These are phyloP conservation scores for Labrus mixtus DNA, from an alignment of 2,113 vertebrate species.

Conservation along the genomic window DNA sequence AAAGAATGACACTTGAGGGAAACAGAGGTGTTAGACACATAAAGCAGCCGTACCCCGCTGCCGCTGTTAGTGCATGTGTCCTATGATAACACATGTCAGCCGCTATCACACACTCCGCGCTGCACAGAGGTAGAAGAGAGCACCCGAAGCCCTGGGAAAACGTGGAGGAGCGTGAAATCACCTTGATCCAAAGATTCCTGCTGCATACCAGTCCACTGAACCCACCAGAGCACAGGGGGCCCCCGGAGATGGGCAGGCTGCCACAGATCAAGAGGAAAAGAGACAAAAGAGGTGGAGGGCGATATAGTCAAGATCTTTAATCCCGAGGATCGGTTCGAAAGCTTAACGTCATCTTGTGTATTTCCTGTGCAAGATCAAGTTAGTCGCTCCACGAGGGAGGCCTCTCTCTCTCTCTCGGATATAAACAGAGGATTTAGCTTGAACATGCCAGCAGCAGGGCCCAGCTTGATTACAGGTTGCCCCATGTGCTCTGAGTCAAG, in stretches of 20 bases:
- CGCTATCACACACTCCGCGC: constrained; percentile 76
- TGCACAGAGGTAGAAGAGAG: constrained; percentile 84
- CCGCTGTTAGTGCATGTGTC: constrained; percentile 77
- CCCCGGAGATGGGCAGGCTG: constrained; percentile 73
- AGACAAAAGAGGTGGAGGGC: constrained; percentile 61
- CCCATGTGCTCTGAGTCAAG: constrained; percentile 66
- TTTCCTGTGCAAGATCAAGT: constrained; percentile 68
- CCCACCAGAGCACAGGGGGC: constrained; percentile 81
- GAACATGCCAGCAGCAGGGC: constrained; percentile 53
- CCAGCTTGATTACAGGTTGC: constrained; percentile 77
- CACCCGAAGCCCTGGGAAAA: constrained; percentile 85
- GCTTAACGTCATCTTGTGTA: constrained; percentile 66
- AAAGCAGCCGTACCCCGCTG: constrained; percentile 65
- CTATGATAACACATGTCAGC: constrained; percentile 84
- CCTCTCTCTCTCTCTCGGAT: constrained; percentile 52
- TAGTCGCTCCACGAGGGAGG: constrained; percentile 62
- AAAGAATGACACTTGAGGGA: constrained; percentile 73
- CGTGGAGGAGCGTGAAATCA: constrained; percentile 88
- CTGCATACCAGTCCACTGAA: constrained; percentile 85
- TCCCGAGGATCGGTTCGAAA: constrained; percentile 59
- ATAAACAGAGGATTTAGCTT: constrained; percentile 75
- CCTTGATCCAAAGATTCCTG: constrained; percentile 89
- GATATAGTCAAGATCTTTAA: constrained; percentile 66
- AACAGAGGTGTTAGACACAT: constrained; percentile 75
- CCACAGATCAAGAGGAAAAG: constrained; percentile 73